A percentile compares a stretch with the other conserved stretches of the same genome.
These are phyloP conservation scores for Papilio gigon DNA, from an alignment of 2,888 invertebrate genomes.

Conservation along the genomic window DNA sequence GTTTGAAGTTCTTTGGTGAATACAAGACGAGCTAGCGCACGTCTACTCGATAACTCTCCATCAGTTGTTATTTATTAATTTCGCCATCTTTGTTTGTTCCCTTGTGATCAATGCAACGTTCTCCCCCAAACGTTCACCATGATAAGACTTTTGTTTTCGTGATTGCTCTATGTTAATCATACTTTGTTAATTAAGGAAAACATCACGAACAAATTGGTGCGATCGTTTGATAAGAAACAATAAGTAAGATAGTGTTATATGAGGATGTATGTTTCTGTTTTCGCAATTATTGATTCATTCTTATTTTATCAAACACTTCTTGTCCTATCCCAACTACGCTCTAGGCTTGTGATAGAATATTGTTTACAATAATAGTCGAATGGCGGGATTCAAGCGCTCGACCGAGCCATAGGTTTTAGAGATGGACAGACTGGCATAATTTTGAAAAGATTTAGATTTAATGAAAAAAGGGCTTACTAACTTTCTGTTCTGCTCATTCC, in stretches of 20 bases:
- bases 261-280: neutral
- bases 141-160: conserved; percentile 80
- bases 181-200: conserved; percentile 80
- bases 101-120: conserved; percentile 64
- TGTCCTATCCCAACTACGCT: too few relatives aligned
- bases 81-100: conserved; percentile 70
- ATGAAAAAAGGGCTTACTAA: too few relatives aligned
- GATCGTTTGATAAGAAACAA: conserved; percentile 69
- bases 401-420: too few relatives aligned
- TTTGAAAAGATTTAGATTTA: neutral
- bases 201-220: conserved; percentile 69
- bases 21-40: conserved; percentile 49
- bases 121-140: conserved; percentile 55
- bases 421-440: neutral
- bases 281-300: too few relatives aligned
- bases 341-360: too few relatives aligned
- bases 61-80: conserved; percentile 78
- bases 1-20: neutral
- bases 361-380: too few relatives aligned
- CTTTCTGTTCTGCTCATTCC: too few relatives aligned
- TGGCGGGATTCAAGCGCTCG: too few relatives aligned
- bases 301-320: too few relatives aligned
- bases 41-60: conserved; percentile 58
- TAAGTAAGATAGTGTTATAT: conserved; percentile 46
- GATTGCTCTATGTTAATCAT: conserved; percentile 81